Base-by-base conservation (phyloP, 92 coral and sea anemone genomes). In the Zoanthus sansibaricus region DNA sequence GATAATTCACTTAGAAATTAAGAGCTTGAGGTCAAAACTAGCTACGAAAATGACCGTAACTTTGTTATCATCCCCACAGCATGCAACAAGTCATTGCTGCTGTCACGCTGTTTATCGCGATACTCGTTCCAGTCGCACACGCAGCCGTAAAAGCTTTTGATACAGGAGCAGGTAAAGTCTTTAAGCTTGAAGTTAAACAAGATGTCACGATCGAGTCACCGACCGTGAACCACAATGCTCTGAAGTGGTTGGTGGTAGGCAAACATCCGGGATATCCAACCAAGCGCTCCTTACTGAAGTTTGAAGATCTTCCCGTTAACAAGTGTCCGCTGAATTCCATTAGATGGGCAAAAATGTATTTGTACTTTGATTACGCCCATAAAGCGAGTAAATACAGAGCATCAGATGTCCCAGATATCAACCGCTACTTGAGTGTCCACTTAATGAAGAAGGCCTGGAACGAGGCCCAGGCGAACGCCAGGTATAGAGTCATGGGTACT, bases 401-500 rank as follows among this genome's bases (percentile, higher is more conserved):
- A 0, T 7, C 59, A 47, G 11, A 42, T 5, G 83, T 72, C 6
- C 97, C 95, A 14, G 83, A 69, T 10, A 84, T 94, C 61, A 80
- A 85, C 7, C 95, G 97, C 21, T 75, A 78, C 13, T 16, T 94
- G 61, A 61, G 69, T 54, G 95, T 86, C 31, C 91, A 90, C 87
- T 32, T 79, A 84, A 93, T 94, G 68, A 79, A 89, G 15, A 94
- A 94, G 78, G 52, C 48, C 12, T 92, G 97, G 97, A 52, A 52
- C 12, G 97, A 94, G 68, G 72, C 78, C 18, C 86, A 92, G 83
- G 91, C 97, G 37, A 94, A 95, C n/a, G 83, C 84, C 5, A 75
- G 55, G 9, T 51, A 69, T 44, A 87, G 94, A 1, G 61, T 62
- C 17, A 31, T 14, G 12, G 87, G 79, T 12, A 73, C 87, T 18